Base-by-base conservation (phyloP, 2,797 vertebrate genomes). In the Sebastes steindachneri region DNA sequence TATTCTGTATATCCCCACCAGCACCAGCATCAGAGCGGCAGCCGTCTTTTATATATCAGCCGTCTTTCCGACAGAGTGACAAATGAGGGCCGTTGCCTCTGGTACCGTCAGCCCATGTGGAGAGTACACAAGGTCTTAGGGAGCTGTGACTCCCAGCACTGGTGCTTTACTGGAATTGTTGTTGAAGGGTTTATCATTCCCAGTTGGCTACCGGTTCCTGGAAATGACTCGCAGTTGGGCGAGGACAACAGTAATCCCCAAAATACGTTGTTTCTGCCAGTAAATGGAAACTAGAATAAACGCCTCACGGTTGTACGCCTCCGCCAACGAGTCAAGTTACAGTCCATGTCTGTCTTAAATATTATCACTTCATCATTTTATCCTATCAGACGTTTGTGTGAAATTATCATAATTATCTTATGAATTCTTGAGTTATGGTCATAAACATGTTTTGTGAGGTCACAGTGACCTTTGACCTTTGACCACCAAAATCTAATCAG, bases 51-150 rank as follows among this genome's bases (percentile, higher is more conserved):
- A 77, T 26, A 14, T 76, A 37, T 75, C 48, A 55, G 88, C 85
- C 87, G 75, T 91, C 75, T 84, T 75, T 78, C 84, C 85, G 81
- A 92, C 88, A 89, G 68, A 73, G 74, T 87, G 85, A 93, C 91
- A 83, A 85, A 93, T 80, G 85, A 86, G 90, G 89, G 85, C 68
- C 57, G 86, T 87, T 75, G 76, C 85, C 87, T 85, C 73, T 77
- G 89, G 88, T 87, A 80, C 85, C 84, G 57, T 77, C 73, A 31
- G 73, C 82, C 86, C 65, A 62, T 79, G 85, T 77, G 83, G 75
- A 84, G 84, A 83, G 77, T 73, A 85, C 81, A 79, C 69, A 70
- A 81, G 70, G 78, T 91, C 87, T 87, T 45, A 76, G 82, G 68
- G 87, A 84, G 77, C 84, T 60, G 84, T 64, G 90, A 80, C 80